Evolutionary conservation across 2,797 vertebrate genomes (phyloP), one percentile per base, ranked within the genome.

Genomic region (Pseudochaenichthys georgianus): DNA sequence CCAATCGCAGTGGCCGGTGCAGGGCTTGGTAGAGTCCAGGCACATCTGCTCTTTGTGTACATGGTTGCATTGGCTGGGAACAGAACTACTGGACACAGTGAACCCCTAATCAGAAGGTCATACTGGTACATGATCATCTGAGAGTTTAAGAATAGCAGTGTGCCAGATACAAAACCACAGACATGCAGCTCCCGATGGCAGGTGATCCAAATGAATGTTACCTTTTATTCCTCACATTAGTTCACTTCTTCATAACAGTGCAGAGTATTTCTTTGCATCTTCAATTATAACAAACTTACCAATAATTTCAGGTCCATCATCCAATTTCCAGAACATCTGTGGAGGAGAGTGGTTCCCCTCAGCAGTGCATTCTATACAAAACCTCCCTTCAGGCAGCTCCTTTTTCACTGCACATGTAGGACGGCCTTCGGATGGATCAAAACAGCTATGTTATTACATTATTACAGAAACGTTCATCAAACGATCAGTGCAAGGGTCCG

Each of bases 321-420:
- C 41, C 3, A 95, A 5, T 17, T 70, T 52, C 94, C 94, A 95
- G 23, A 69, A 92, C 53, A 96, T 90, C 65, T 67, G 51, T 1
- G 94, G 91, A 31, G 82, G 74, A 3, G 67, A 3, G 46, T 63
- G 38, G 52, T 86, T 95, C 13, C 67, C 93, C 47, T 82, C 65
- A 45, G 92, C 88, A 16, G 77, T 73, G 58, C 95, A 96, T 77
- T 87, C 92, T 48, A 95, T 57, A 2, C 74, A 13, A 54, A 41
- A 59, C 55, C 16, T 66, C 67, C 73, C 88, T 0, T 72, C 50
- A 66, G 92, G 59, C 13, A 72, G 69, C 28, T 21, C 21, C 13
- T 38, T 45, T 38, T 31, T 51, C 19, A 95, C 80, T 76, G 50
- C 5, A 28, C 28, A 28, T 28, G 28, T 87, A 34, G 95, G 95